Evolutionary conservation across 2,888 invertebrate genomes (phyloP).

Genomic region (Ennomos erosarius): DNA sequence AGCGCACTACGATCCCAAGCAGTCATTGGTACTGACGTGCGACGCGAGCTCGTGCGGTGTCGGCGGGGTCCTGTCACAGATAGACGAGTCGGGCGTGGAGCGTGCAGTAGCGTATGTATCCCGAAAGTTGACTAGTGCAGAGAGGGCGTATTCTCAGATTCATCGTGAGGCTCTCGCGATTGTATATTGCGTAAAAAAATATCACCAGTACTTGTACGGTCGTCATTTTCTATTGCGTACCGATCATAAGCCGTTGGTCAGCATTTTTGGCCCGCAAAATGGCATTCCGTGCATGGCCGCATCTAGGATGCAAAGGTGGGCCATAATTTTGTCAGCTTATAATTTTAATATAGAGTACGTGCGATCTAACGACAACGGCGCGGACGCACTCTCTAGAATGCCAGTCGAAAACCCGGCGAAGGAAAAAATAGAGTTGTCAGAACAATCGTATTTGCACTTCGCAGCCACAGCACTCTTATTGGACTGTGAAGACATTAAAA

Average conservation of each 20-base stretch:
- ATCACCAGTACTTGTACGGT: no score
- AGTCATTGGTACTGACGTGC: no score
- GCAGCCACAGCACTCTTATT: slow-evolving; percentile 26
- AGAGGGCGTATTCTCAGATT: neutral
- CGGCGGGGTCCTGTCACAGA: no score
- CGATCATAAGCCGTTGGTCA: neutral
- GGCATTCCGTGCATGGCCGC: neutral
- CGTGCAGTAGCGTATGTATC: neutral
- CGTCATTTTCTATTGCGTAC: neutral
- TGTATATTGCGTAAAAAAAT: neutral
- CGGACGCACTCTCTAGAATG: no score
- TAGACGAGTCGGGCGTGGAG: no score
- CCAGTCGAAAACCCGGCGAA: no score
- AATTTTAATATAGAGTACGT: no score
- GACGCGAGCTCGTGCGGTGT: no score
- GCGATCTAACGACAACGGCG: no score
- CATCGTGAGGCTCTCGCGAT: neutral
- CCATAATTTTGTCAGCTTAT: neutral
- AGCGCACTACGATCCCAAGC: no score
- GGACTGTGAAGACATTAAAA: slow-evolving; percentile 24
- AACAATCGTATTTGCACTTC: slow-evolving; percentile 36
- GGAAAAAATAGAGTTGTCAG: slow-evolving; percentile 13
- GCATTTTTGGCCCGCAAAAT: neutral
- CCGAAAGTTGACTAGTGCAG: neutral
- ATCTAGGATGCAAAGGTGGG: no score